Percentiles rank a stretch among this genome's conserved stretches.
These are phyloP conservation scores for Toxotes jaculatrix DNA, from an alignment of 2,113 vertebrate genomes.

Conservation along the genomic window DNA sequence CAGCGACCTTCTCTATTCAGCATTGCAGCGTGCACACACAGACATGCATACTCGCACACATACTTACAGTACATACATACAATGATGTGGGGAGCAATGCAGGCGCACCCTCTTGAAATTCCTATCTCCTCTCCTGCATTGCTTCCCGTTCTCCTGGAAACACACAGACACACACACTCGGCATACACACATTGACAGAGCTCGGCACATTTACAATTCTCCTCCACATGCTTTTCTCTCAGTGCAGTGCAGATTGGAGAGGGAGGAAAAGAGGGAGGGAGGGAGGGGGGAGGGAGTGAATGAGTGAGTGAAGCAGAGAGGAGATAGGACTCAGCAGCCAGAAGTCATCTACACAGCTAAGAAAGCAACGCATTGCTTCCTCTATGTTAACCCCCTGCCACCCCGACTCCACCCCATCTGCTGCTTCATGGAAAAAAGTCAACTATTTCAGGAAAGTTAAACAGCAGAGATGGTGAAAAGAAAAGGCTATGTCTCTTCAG, in stretches of 20 bases:
- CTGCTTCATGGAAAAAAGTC: slow-evolving; percentile 55
- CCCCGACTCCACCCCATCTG: neutral
- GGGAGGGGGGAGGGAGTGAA: slow-evolving; percentile 49
- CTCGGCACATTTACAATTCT: slow-evolving; percentile 74
- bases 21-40: slow-evolving; percentile 69
- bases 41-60: slow-evolving; percentile 22
- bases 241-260: slow-evolving; percentile 76
- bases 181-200: slow-evolving; percentile 66
- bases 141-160: slow-evolving; percentile 48
- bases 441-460: slow-evolving; percentile 41
- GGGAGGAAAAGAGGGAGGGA: slow-evolving; percentile 42
- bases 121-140: slow-evolving; percentile 51
- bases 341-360: slow-evolving; percentile 76
- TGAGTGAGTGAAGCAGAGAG: slow-evolving; percentile 70
- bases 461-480: slow-evolving; percentile 23
- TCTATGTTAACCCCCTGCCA: slow-evolving; percentile 22
- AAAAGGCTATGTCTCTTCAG: neutral
- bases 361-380: slow-evolving; percentile 86
- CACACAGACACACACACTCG: slow-evolving; percentile 24
- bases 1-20: slow-evolving; percentile 75
- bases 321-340: slow-evolving; percentile 76
- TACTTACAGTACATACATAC: slow-evolving; percentile 42
- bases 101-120: slow-evolving; percentile 44
- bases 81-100: slow-evolving; percentile 32
- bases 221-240: slow-evolving; percentile 80